Evolutionary conservation across 2,888 invertebrate genomes (phyloP).

Genomic region (Coenonympha glycerion): DNA sequence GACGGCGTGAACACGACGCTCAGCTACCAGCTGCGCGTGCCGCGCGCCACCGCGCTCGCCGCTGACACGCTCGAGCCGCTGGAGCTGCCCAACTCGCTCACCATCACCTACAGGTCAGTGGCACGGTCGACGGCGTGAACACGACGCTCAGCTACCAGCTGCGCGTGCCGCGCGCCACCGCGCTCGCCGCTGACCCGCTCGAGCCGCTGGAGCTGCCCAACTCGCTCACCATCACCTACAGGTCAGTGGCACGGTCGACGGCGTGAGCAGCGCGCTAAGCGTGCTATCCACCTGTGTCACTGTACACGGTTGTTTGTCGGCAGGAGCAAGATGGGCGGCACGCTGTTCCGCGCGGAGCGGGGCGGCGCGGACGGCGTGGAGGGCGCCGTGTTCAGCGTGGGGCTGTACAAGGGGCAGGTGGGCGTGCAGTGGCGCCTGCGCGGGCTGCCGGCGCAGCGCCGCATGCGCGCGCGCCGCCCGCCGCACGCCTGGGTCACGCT

Average conservation of each 20-base stretch:
- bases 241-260: slow-evolving; percentile 35
- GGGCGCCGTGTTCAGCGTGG: slow-evolving; percentile 79
- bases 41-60: slow-evolving; percentile 37
- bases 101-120: slow-evolving; percentile 65
- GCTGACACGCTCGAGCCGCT: slow-evolving; percentile 27
- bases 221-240: slow-evolving; percentile 60
- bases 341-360: slow-evolving; percentile 80
- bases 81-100: slow-evolving; percentile 42
- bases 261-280: too few relatives aligned
- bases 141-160: slow-evolving; percentile 79
- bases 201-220: slow-evolving; percentile 30
- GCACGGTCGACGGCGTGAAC: slow-evolving; percentile 88
- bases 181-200: slow-evolving; percentile 28
- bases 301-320: too few relatives aligned
- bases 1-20: slow-evolving; percentile 82
- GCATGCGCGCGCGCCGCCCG: slow-evolving; percentile 49
- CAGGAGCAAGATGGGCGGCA: slow-evolving; percentile 85
- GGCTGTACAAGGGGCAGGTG: slow-evolving; percentile 81
- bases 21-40: slow-evolving; percentile 74
- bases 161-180: slow-evolving; percentile 48
- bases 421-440: slow-evolving; percentile 81
- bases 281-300: too few relatives aligned
- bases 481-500: slow-evolving; percentile 37
- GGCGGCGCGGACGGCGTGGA: slow-evolving; percentile 61
- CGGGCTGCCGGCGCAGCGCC: slow-evolving; percentile 40